Percentiles rank a stretch among this genome's conserved stretches.
Conservation (phyloP, 2,113 vertebrate genomes). For the Mohoua ochrocephala region DNA sequence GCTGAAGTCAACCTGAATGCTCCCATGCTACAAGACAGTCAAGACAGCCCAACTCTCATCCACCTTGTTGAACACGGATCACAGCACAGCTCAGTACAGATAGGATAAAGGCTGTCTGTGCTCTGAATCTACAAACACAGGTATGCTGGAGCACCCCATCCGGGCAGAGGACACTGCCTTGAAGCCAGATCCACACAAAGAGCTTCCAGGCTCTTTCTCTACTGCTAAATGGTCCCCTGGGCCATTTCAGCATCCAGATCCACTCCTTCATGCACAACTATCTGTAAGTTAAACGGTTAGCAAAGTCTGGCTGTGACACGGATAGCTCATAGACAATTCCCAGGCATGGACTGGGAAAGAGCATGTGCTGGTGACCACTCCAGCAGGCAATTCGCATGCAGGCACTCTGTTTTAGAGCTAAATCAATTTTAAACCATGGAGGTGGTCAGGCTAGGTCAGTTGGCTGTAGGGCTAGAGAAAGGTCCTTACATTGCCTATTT, state of each 20-base stretch:
- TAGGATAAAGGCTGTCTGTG: fast-evolving
- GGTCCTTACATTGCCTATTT: neutral
- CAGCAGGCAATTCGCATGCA: neutral
- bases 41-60: neutral
- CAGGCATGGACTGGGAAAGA: neutral
- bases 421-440: neutral
- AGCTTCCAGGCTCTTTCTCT: neutral
- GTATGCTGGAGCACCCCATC: neutral
- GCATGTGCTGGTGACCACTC: fast-evolving
- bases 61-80: neutral
- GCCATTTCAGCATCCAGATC: neutral
- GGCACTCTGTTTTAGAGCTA: neutral
- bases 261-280: neutral
- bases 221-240: neutral
- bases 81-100: neutral
- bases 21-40: neutral
- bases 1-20: neutral
- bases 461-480: neutral
- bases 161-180: fast-evolving
- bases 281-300: neutral
- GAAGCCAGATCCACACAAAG: neutral
- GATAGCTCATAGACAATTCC: neutral
- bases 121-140: neutral
- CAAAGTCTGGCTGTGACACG: neutral
- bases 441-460: neutral